These are phyloP conservation scores for Corythornis vintsioides DNA, from an alignment of 2,113 vertebrate genomes.

Conservation along the genomic window DNA sequence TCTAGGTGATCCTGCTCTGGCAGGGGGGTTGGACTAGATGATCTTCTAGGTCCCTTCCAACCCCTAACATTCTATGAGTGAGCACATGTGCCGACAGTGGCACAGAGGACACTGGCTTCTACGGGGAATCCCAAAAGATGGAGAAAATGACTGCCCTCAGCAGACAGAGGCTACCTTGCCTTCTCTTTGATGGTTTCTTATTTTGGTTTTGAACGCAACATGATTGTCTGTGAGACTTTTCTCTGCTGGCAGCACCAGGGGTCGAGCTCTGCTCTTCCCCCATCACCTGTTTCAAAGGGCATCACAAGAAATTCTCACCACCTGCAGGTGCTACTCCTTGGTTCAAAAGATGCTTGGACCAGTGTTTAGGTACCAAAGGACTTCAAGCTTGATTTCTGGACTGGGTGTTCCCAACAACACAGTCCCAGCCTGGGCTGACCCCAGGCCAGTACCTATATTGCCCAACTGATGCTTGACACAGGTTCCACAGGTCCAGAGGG, in stretches of 20 bases:
- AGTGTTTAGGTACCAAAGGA: too few species aligned
- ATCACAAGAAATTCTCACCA: background rate
- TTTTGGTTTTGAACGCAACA: background rate
- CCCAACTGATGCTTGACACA: background rate
- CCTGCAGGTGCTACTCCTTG: background rate
- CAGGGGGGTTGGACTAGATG: too few species aligned
- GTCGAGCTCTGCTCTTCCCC: background rate
- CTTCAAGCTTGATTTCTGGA: background rate
- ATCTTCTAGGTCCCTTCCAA: too few species aligned
- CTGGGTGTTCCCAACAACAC: background rate
- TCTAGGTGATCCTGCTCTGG: too few species aligned
- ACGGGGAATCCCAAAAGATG: background rate
- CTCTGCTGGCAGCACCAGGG: rapidly evolving
- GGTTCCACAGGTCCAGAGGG: background rate
- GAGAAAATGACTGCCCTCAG: background rate
- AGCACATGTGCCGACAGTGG: background rate
- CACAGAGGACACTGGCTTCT: background rate
- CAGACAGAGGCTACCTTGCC: background rate
- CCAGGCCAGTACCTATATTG: background rate
- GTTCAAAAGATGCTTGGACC: background rate
- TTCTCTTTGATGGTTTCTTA: background rate
- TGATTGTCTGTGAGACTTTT: rapidly evolving
- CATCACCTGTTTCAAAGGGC: background rate
- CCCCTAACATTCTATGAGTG: background rate
- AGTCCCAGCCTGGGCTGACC: background rate